Conservation (phyloP, 2,888 invertebrate genomes). For the Keiferia lycopersicella region DNA sequence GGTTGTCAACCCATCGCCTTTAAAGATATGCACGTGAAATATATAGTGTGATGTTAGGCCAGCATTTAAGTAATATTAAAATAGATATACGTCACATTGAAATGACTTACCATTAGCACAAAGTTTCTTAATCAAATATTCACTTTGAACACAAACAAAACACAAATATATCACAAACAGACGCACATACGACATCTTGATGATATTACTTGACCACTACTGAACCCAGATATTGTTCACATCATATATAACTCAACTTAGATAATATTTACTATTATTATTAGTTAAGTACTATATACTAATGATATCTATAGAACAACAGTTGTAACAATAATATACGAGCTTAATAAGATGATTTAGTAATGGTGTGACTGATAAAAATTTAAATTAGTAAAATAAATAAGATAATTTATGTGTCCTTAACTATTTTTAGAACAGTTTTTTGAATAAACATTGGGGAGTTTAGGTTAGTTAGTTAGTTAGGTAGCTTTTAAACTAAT, state of each 20-base stretch:
- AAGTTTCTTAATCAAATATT: slow-evolving; percentile 54
- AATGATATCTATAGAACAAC: background rate
- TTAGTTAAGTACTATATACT: background rate
- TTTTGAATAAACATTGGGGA: too few species aligned
- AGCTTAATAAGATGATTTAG: too few species aligned
- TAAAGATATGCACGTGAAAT: too few species aligned
- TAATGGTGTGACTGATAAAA: too few species aligned
- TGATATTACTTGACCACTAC: background rate
- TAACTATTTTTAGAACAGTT: too few species aligned
- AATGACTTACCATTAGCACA: slow-evolving; percentile 62
- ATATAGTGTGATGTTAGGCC: background rate
- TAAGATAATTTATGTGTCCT: too few species aligned
- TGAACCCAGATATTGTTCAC: background rate
- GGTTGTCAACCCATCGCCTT: too few species aligned
- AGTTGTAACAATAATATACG: background rate
- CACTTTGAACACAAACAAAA: slow-evolving; percentile 36
- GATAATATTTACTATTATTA: background rate
- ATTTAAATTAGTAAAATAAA: too few species aligned
- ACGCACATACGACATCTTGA: background rate
- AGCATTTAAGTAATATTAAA: too few species aligned
- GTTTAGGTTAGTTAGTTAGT: too few species aligned
- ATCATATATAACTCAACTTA: background rate
- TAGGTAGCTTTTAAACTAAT: too few species aligned
- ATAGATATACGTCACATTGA: too few species aligned
- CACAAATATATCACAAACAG: slow-evolving; percentile 22